Base-by-base conservation (phyloP, 2,113 vertebrate genomes). In the Diadophis punctatus region DNA sequence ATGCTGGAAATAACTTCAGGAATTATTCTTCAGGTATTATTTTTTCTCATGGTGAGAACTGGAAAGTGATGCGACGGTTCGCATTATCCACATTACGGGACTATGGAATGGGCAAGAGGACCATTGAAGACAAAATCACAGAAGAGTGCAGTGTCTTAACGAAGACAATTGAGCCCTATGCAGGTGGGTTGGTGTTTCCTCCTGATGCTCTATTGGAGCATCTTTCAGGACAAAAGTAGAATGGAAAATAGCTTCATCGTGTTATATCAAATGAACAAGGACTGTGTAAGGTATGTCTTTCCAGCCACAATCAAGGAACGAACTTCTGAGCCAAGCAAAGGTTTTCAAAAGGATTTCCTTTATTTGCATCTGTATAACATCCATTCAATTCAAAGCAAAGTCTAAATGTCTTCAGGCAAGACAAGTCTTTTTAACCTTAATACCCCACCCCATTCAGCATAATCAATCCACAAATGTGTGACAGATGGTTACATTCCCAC, bases 21-120 rank as follows among this genome's bases (percentile, higher is more conserved):
- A 30, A 63, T 63, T 63, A 30, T 56, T 43, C 43, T 48, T 56
- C 63, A 97, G 96, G 96, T 39, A 90, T 97, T 53, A 8, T 22
- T 49, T 95, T 96, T 88, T 90, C 94, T 93, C 93, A 94, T 39
- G 95, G 95, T 18, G 94, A 97, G 49, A 93, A 48, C n/a, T 97
- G 94, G 95, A 96, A 94, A 95, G 91, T 27, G 52, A 95, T 96
- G 95, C 93, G 95, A 89, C 93, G 95, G 91, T 97, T 96, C 89
- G 92, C 93, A 34, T 23, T 97, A 87, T 94, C 93, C 12, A 95
- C 88, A 1, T 92, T 97, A 48, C 14, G 52, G 25, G 93, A 97
- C 51, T 96, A 96, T 25, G 94, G 95, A 39, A 95, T 96, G 96
- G 95, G 95, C 56, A 96, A 93, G 46, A 87, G 10, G 3, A 51